phyloP scores from a whole-genome alignment of 2,888 invertebrate species.

The Phorcus lineatus region DNA sequence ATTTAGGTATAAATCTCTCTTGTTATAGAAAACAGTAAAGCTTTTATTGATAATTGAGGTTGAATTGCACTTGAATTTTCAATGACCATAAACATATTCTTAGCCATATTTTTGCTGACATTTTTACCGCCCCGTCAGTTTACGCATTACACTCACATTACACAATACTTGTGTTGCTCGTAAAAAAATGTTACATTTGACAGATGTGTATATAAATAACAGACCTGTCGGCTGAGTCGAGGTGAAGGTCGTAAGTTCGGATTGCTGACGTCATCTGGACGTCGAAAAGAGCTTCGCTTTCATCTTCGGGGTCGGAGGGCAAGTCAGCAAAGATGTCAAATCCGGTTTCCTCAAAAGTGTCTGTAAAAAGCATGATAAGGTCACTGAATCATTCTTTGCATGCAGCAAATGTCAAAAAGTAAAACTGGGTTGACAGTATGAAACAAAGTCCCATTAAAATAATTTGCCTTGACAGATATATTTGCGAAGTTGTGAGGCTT shows the following conservation, averaged over 20 bases:
- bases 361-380: conserved; percentile 8
- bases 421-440: neutral
- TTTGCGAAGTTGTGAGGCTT: too few relatives aligned
- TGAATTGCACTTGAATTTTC: too few relatives aligned
- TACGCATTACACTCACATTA: too few relatives aligned
- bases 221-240: conserved; percentile 45
- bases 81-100: too few relatives aligned
- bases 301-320: conserved; percentile 60
- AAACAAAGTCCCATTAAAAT: neutral
- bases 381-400: neutral
- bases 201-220: neutral
- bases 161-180: too few relatives aligned
- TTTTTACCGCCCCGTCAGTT: too few relatives aligned
- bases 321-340: conserved; percentile 52
- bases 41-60: too few relatives aligned
- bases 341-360: conserved; percentile 39
- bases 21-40: too few relatives aligned
- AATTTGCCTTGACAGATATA: neutral
- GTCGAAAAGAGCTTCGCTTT: conserved; percentile 42
- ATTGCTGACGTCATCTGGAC: conserved; percentile 44
- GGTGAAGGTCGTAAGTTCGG: conserved; percentile 38
- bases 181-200: too few relatives aligned
- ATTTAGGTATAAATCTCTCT: too few relatives aligned
- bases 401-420: neutral
- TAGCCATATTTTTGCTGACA: too few relatives aligned